These are phyloP conservation scores for Triplophysa bombifrons DNA, from an alignment of 2,797 vertebrate genomes.

Conservation along the genomic window DNA sequence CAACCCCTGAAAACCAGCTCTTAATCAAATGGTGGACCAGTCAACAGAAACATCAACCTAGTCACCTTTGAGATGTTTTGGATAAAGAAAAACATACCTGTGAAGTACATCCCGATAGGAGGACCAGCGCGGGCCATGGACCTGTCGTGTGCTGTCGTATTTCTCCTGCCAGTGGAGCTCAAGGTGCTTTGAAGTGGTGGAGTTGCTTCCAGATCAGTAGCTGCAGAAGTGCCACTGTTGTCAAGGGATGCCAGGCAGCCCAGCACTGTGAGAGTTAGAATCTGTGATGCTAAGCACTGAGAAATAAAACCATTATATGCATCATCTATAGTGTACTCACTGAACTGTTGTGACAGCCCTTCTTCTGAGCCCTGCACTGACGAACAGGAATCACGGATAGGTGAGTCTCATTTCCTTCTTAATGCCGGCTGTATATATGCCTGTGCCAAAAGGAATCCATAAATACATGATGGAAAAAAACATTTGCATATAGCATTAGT, in stretches of 20 bases:
- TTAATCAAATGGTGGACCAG: not conserved
- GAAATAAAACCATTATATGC: not conserved
- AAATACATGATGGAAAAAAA: not conserved
- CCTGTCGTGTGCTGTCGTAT: constrained; percentile 1
- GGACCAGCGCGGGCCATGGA: not conserved
- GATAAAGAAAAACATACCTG: not conserved
- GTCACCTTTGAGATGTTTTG: not conserved
- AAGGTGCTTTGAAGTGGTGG: constrained; percentile 6
- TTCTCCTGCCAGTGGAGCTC: not conserved
- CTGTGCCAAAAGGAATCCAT: not conserved
- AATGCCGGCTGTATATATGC: not conserved
- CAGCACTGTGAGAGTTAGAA: constrained; percentile 1
- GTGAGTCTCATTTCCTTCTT: not conserved
- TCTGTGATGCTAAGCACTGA: not conserved
- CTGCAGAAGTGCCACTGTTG: constrained; percentile 1
- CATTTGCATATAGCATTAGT: not conserved
- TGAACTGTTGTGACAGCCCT: not conserved
- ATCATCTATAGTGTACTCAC: not conserved
- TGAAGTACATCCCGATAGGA: not conserved
- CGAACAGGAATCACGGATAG: not conserved
- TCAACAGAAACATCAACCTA: not conserved
- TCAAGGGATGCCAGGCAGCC: not conserved
- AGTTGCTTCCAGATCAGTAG: constrained; percentile 16
- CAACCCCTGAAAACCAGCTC: not conserved
- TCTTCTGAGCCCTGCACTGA: not conserved